Base-by-base conservation (phyloP, 2,113 vertebrate species). In the Hiodon tergisus region DNA sequence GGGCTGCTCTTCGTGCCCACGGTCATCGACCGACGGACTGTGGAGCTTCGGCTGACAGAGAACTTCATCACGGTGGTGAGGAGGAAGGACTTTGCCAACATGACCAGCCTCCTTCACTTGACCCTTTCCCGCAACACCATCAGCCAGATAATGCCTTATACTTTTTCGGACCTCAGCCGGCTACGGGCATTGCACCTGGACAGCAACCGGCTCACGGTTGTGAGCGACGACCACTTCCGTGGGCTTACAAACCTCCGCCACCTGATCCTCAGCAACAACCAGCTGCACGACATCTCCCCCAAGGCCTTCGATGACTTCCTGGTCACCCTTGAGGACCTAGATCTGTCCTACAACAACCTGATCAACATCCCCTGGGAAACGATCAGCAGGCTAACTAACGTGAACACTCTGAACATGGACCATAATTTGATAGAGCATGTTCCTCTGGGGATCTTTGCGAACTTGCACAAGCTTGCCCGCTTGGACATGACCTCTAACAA, bases 401-500 rank as follows among this genome's bases (percentile, higher is more conserved):
- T 96, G 84, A 98, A 98, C 13, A 98, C 95, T 0, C 80, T 98
- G 65, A 96, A 95, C 9, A 81, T 98, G 81, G 97, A 98, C 61
- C 97, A 98, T 63, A 98, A 98, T 71, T 91, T 98, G 65, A 94
- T 98, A 61, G 97, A 97, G 75, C 90, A 92, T 0, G 95, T 98
- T 31, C 95, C 95, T 0, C 93, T 95, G 17, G 97, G 97, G 0
- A 93, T 96, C 4, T 98, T 98, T 72, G 95, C 97, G 6, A 95
- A 97, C 83, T 89, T 98, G 0, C 95, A 97, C 88, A 98, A 98
- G 77, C 82, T 98, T 10, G 95, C 96, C 0, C 89, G 96, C 54
- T 61, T 98, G 52, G 97, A 98, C 79, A 97, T 98, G 95, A 98
- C 96, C 0, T 98, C 97, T 71, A 98, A 98, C 85, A 96, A 97